Conservation (phyloP, 2,888 invertebrate genomes). For the Thera britannica region DNA sequence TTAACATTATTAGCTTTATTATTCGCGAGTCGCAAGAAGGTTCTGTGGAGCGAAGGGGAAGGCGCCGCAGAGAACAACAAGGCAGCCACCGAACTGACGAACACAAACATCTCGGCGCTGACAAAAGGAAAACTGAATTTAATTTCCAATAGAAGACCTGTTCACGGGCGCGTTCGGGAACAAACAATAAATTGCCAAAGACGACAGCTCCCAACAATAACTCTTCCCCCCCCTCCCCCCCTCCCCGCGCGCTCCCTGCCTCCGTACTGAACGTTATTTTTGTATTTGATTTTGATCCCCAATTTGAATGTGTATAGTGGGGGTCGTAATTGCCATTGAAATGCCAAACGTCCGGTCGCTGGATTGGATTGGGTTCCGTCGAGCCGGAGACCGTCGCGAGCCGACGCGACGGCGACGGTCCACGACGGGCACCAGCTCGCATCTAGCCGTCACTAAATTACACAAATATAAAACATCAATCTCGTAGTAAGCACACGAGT, state of each 20-base stretch:
- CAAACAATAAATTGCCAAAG: constrained; percentile 48
- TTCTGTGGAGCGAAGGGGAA: constrained; percentile 18
- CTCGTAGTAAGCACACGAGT: constrained; percentile 24
- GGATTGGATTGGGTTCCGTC: constrained; percentile 36
- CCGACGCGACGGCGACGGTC: no score
- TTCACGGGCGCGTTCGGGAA: constrained; percentile 31
- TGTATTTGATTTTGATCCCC: constrained; percentile 68
- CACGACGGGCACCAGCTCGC: no score
- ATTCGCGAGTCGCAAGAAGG: constrained; percentile 16
- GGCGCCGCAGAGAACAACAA: constrained; percentile 14
- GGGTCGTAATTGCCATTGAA: constrained; percentile 60
- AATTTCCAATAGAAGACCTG: constrained; percentile 45
- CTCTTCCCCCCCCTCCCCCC: constrained; percentile 1
- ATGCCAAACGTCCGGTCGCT: constrained; percentile 42
- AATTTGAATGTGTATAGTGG: constrained; percentile 62
- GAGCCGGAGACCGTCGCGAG: constrained; percentile 12
- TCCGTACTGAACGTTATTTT: constrained; percentile 45
- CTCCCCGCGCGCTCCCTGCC: not conserved
- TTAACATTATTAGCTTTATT: constrained; percentile 22
- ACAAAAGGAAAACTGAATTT: constrained; percentile 46
- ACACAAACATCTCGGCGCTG: constrained; percentile 32
- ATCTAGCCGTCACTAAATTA: not conserved
- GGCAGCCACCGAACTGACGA: constrained; percentile 30
- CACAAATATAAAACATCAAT: constrained; percentile 2
- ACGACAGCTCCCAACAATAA: constrained; percentile 34